phyloP scores from a whole-genome alignment of 2,888 invertebrate species.

The Leucophenga maculata region DNA sequence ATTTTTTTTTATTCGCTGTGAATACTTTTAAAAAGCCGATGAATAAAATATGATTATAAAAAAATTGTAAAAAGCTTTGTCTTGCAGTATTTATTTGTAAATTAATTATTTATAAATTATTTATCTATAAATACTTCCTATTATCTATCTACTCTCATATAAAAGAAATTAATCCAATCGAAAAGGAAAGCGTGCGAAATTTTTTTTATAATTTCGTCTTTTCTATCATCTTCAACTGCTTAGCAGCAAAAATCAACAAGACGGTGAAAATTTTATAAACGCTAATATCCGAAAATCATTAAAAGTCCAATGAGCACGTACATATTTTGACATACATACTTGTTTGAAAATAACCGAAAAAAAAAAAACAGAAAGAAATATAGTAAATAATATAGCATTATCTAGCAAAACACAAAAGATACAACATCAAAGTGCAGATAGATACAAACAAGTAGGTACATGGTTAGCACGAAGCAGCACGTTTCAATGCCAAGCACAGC shows the following conservation, averaged over 20 bases:
- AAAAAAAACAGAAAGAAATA: no score
- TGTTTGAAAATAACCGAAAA: not conserved
- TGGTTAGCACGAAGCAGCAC: not conserved
- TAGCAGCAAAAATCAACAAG: constrained; percentile 55
- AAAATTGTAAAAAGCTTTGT: no score
- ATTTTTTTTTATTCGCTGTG: no score
- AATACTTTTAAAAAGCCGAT: no score
- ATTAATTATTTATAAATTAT: no score
- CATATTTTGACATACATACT: constrained; percentile 10
- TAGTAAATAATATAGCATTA: constrained; percentile 11
- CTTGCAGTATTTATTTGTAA: no score
- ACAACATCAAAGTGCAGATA: not conserved
- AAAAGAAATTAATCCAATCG: not conserved
- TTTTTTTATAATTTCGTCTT: not conserved
- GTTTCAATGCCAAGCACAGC: constrained; percentile 37
- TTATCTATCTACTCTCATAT: no score
- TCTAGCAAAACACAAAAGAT: no score
- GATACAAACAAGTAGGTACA: not conserved
- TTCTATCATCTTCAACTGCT: not conserved
- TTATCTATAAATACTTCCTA: no score
- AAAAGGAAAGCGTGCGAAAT: constrained; percentile 24
- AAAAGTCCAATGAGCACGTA: constrained; percentile 38
- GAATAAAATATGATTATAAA: no score
- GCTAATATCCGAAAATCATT: constrained; percentile 66
- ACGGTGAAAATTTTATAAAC: constrained; percentile 58